Evolutionary conservation across 1,140 invertebrate genomes (phyloP).

Genomic region (Leptonema lineaticorne): DNA sequence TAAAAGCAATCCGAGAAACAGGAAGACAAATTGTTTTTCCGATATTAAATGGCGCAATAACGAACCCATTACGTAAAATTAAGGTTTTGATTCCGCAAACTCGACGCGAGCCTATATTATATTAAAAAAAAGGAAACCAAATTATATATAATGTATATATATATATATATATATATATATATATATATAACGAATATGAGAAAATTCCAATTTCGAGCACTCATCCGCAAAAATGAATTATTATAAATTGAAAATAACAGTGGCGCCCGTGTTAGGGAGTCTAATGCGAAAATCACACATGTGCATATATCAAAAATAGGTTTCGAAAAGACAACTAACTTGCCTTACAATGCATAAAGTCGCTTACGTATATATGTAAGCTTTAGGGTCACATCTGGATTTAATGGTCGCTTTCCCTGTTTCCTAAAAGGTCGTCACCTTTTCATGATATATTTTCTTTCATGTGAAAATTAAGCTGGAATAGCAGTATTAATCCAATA

Average conservation of each 20-base stretch:
- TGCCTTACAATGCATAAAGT: not conserved
- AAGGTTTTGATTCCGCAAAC: not conserved
- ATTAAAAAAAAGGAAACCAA: not conserved
- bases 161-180: not conserved
- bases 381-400: constrained; percentile 15
- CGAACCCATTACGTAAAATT: not conserved
- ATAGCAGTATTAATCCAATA: constrained; percentile 6
- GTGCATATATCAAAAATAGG: not conserved
- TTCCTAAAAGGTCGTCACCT: constrained; percentile 16
- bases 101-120: not conserved
- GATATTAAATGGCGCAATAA: not conserved
- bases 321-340: not conserved
- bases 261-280: too few relatives aligned
- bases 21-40: constrained; percentile 8
- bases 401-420: constrained; percentile 16
- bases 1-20: constrained; percentile 3
- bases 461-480: constrained; percentile 2
- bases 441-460: constrained; percentile 11
- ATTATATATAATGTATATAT: not conserved
- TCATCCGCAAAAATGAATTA: too few relatives aligned
- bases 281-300: not conserved
- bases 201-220: too few relatives aligned
- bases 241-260: too few relatives aligned
- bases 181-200: not conserved
- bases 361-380: not conserved